Evolutionary conservation across 2,113 vertebrate species (phyloP).

Genomic region (Rhinoderma darwinii): DNA sequence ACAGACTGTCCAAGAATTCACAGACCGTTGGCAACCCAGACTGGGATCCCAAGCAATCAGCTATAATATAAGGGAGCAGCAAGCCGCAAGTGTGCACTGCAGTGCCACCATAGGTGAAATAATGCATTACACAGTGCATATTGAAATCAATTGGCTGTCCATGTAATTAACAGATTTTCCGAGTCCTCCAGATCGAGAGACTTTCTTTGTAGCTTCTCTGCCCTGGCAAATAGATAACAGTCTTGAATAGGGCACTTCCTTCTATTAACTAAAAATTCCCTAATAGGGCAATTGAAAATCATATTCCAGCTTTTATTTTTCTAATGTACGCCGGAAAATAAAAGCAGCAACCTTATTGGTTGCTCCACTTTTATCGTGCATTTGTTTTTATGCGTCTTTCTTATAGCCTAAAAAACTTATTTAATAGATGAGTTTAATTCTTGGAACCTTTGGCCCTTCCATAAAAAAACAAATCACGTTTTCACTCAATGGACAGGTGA

Average conservation of each 20-base stretch:
- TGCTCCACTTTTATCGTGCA: too few relatives aligned
- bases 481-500: constrained; percentile 35
- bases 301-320: not conserved
- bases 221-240: not conserved
- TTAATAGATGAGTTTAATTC: constrained; percentile 28
- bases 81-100: too few relatives aligned
- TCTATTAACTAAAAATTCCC: not conserved
- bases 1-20: too few relatives aligned
- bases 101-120: not conserved
- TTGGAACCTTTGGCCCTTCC: constrained; percentile 23
- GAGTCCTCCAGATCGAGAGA: too few relatives aligned
- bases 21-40: too few relatives aligned
- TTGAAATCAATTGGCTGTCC: not conserved
- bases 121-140: not conserved
- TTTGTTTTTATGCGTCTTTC: not conserved
- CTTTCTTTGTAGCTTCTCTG: too few relatives aligned
- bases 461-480: constrained; percentile 15
- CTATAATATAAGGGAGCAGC: too few relatives aligned
- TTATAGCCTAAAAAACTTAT: not conserved
- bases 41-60: not conserved
- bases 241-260: not conserved
- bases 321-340: not conserved
- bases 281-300: not conserved
- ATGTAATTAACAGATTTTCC: not conserved
- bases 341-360: not conserved